These are phyloP conservation scores for Lamproptera curius DNA, from an alignment of 2,888 invertebrate species.

Conservation along the genomic window DNA sequence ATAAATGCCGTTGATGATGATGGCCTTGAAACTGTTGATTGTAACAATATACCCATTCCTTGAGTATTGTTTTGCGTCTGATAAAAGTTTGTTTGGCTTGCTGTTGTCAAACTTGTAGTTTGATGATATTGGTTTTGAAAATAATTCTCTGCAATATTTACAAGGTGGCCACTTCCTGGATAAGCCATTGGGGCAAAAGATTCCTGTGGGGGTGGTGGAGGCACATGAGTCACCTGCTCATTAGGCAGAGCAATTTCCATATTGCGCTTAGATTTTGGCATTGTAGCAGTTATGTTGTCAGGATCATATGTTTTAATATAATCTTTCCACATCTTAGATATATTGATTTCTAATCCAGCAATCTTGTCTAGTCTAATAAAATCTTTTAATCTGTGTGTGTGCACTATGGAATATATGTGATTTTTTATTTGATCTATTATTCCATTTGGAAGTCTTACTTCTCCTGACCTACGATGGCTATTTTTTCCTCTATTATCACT, in stretches of 20 bases:
- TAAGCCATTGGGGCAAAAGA: conserved; percentile 57
- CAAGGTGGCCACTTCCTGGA: conserved; percentile 67
- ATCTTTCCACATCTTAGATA: conserved; percentile 79
- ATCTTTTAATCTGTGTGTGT: conserved; percentile 71
- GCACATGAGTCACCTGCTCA: conserved; percentile 37
- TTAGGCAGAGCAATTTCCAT: conserved; percentile 44
- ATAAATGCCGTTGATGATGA: conserved; percentile 64
- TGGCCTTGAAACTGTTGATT: conserved; percentile 53
- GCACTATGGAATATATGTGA: conserved; percentile 74
- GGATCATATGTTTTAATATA: conserved; percentile 76
- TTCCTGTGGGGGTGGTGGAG: conserved; percentile 47
- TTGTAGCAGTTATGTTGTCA: conserved; percentile 67
- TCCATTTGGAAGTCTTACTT: conserved; percentile 68
- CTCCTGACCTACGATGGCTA: conserved; percentile 70
- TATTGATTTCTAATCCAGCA: conserved; percentile 76
- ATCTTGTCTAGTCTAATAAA: conserved; percentile 75
- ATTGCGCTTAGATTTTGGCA: conserved; percentile 68
- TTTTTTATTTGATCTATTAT: conserved; percentile 74
- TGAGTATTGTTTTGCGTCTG: conserved; percentile 62
- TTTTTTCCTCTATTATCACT: conserved; percentile 77
- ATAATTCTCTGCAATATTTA: conserved; percentile 72
- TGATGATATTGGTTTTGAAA: conserved; percentile 73
- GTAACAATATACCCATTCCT: conserved; percentile 67
- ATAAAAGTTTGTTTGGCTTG: conserved; percentile 62
- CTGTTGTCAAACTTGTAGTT: conserved; percentile 51